Percentiles rank a stretch among this genome's conserved stretches.
Conservation (phyloP, 1,140 invertebrate species). For the Probaryconus sp. region DNA sequence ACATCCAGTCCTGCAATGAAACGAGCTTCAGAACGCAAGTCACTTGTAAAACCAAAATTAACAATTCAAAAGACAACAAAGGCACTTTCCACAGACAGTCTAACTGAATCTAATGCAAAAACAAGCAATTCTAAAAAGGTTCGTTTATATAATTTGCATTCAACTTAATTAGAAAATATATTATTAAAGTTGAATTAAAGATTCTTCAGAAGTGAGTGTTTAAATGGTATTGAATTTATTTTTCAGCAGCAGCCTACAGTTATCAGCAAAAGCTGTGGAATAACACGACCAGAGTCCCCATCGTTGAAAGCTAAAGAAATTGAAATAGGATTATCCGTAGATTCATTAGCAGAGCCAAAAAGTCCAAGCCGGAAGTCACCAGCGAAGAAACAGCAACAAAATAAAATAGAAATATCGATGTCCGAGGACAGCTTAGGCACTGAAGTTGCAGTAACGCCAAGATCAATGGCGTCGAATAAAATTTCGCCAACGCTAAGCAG, state of each 20-base stretch:
- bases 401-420: slow-evolving; percentile 75
- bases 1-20: slow-evolving; percentile 84
- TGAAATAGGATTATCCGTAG: slow-evolving; percentile 77
- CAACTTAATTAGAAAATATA: too few species aligned
- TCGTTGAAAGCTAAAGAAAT: slow-evolving; percentile 70
- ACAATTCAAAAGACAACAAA: slow-evolving; percentile 74
- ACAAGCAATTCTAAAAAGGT: slow-evolving; percentile 62
- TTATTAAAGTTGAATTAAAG: background rate
- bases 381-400: slow-evolving; percentile 70
- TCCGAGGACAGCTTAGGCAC: slow-evolving; percentile 75
- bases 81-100: slow-evolving; percentile 78
- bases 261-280: slow-evolving; percentile 74
- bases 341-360: slow-evolving; percentile 77
- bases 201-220: background rate
- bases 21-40: slow-evolving; percentile 74
- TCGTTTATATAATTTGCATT: slow-evolving; percentile 5
- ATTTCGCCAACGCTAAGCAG: slow-evolving; percentile 70
- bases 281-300: slow-evolving; percentile 76
- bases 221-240: background rate
- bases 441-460: slow-evolving; percentile 68
- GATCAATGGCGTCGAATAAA: slow-evolving; percentile 69
- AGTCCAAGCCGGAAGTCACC: slow-evolving; percentile 69
- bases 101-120: slow-evolving; percentile 73
- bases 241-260: slow-evolving; percentile 26
- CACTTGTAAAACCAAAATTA: slow-evolving; percentile 72